phyloP scores from a whole-genome alignment of 2,888 invertebrate species.

The Ditula angustiorana region DNA sequence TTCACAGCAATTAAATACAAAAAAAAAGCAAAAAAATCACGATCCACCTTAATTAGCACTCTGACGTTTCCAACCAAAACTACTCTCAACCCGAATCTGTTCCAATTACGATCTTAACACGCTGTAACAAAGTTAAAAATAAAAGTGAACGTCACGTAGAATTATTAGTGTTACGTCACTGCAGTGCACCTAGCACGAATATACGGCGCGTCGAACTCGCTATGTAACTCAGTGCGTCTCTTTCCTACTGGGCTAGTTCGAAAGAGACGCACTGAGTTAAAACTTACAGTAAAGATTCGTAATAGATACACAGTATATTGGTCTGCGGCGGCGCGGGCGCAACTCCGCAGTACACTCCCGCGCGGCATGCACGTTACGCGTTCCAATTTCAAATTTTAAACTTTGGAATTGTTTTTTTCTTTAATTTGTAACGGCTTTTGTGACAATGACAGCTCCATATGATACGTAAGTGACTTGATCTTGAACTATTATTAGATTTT shows the following conservation, averaged over 20 bases:
- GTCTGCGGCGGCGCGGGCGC: conserved; percentile 21
- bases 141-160: background rate
- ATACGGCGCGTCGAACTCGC: no score
- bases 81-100: background rate
- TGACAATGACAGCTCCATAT: conserved; percentile 39
- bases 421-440: conserved; percentile 22
- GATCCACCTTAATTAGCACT: no score
- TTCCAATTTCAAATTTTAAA: conserved; percentile 7
- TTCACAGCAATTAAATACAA: no score
- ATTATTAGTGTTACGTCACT: conserved; percentile 20
- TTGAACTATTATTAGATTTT: background rate
- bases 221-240: no score
- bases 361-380: conserved; percentile 27
- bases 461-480: conserved; percentile 41
- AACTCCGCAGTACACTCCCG: conserved; percentile 33
- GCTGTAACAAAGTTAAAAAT: background rate
- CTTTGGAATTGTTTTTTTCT: background rate
- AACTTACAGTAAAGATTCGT: no score
- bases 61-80: background rate
- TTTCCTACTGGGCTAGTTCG: no score
- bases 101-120: background rate
- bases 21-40: no score
- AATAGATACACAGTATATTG: conserved; percentile 34
- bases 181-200: no score
- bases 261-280: no score